A percentile compares a stretch with the other conserved stretches of the same genome.
phyloP scores from a whole-genome alignment of 53 echinoderm and acorn worm genomes.

The Paelopatides confundens region DNA sequence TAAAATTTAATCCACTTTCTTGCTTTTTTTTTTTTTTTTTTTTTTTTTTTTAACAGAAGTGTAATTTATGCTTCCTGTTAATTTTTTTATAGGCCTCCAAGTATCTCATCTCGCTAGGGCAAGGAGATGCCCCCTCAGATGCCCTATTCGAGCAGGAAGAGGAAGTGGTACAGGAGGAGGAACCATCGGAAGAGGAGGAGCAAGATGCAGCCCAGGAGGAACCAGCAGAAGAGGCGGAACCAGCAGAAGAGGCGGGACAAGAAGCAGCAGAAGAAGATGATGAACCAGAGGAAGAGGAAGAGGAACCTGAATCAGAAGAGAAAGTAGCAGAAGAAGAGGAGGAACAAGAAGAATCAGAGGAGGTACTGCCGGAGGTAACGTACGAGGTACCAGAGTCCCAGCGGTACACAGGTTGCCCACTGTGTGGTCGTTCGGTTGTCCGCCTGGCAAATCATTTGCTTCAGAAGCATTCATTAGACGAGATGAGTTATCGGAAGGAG shows the following conservation, averaged over 20 bases:
- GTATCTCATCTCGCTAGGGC: too few relatives aligned
- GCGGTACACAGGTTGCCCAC: background rate
- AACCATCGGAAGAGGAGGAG: background rate
- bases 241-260: background rate
- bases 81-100: too few relatives aligned
- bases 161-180: background rate
- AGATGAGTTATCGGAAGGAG: background rate
- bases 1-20: too few relatives aligned
- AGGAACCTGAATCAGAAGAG: background rate
- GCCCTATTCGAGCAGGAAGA: too few relatives aligned
- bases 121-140: background rate
- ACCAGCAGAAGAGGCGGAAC: background rate
- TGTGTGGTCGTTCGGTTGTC: background rate
- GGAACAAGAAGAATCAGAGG: background rate
- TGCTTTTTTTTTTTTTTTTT: too few relatives aligned
- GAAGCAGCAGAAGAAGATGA: background rate
- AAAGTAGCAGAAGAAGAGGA: background rate
- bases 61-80: too few relatives aligned
- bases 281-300: background rate
- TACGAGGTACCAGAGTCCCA: background rate
- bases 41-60: too few relatives aligned
- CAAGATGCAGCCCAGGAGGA: background rate
- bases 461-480: background rate
- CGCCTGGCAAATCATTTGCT: background rate
- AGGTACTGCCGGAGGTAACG: background rate